Evolutionary conservation across 2,888 invertebrate species (phyloP).

Genomic region (Synergus laeviventris): DNA sequence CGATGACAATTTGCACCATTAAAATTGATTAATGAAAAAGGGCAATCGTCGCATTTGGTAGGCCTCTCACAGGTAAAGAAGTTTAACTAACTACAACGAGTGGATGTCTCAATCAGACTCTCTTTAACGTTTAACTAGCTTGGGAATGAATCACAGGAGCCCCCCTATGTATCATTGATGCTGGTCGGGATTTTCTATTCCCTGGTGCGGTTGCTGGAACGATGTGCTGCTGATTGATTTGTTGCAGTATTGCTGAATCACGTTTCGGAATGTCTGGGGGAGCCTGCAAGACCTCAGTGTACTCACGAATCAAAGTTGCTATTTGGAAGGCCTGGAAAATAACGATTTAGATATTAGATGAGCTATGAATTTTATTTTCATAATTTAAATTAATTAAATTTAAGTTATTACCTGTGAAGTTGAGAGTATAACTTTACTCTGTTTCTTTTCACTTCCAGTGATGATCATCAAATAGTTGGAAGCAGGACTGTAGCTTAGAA

Average conservation of each 20-base stretch:
- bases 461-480: conserved; percentile 95
- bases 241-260: conserved; percentile 68
- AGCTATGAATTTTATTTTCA: neutral
- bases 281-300: conserved; percentile 83
- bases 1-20: conserved; percentile 55
- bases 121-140: conserved; percentile 79
- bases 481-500: conserved; percentile 94
- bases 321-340: conserved; percentile 90
- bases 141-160: conserved; percentile 80
- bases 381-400: neutral
- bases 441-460: conserved; percentile 92
- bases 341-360: neutral
- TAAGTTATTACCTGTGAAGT: conserved; percentile 86
- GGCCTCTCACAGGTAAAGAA: conserved; percentile 32
- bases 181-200: conserved; percentile 76
- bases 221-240: conserved; percentile 66
- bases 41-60: conserved; percentile 42
- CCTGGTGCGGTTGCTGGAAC: conserved; percentile 57
- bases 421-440: conserved; percentile 94
- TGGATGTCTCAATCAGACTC: conserved; percentile 37
- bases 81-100: conserved; percentile 41
- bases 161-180: conserved; percentile 77
- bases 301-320: conserved; percentile 93
- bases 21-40: conserved; percentile 25
- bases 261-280: conserved; percentile 73